Base-by-base conservation (phyloP, 30 jellyfish, hydroid and myxozoan species). In the Mastigias papua region DNA sequence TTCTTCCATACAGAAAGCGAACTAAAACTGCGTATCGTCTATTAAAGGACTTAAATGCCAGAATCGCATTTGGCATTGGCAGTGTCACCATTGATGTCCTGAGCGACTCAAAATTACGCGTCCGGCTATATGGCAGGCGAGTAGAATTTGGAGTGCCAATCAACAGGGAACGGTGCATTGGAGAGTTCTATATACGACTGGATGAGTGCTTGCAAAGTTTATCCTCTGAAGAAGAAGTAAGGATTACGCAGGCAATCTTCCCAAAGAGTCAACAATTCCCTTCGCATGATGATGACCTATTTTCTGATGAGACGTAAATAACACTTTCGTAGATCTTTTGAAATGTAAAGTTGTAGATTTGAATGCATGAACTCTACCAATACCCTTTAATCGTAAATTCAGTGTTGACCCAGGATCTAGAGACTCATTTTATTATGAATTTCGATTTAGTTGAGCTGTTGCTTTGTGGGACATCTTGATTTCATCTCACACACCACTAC, bases 81-180 rank as follows among this genome's bases (percentile, higher is more conserved):
- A 72, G 37, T n/a, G 79, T 70, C 57, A 57, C 57, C 19, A 13
- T 71, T 13, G 86, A 84, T 5, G 69, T 31, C 9, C 19, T 84
- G 50, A 37, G 28, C 1, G 78, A 25, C 37, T n/a, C 95, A 29
- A 82, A 91, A 2, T 50, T 93, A 23, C 72, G 98, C 51, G 32
- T 93, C 1, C 97, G 98, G 7, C 32, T 93, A 71, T 89, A 88
- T 42, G 98, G 96, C 4, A 79, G 92, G 19, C 84, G 79, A 20
- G 34, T 65, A 1, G 70, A 58, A n/a, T 65, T 60, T 46, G 90
- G 95, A 1, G 65, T 87, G 25, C 92, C 84, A 2, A 51, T 78
- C 34, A 82, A 84, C 11, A 60, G 26, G 17, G 94, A 93, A 54
- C 82, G 32, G 77, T 61, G 91, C 48, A 78, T 93, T 26, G 98